phyloP scores from a whole-genome alignment of 1,140 invertebrate genomes.

The Pomacea maculata region DNA sequence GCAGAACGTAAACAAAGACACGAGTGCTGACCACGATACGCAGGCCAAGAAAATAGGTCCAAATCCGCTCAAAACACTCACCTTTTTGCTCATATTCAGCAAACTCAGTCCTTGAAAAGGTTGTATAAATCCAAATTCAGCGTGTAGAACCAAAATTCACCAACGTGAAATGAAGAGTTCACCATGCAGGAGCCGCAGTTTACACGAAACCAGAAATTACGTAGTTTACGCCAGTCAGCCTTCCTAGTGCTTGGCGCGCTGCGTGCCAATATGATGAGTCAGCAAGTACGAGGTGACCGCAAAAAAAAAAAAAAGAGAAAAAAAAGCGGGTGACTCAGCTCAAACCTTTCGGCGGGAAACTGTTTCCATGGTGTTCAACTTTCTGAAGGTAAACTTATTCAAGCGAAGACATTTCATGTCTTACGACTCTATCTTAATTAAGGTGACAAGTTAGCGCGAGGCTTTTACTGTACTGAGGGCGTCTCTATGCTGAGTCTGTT shows the following conservation, averaged over 20 bases:
- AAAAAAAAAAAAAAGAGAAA: not conserved
- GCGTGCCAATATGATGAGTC: slow-evolving; percentile 50
- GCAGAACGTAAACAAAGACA: slow-evolving; percentile 52
- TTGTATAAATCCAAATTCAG: slow-evolving; percentile 20
- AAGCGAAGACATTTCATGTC: too few relatives aligned
- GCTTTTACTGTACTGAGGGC: not conserved
- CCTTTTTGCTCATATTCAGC: slow-evolving; percentile 54
- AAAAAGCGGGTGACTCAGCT: slow-evolving; percentile 38
- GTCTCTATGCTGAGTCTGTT: slow-evolving; percentile 7
- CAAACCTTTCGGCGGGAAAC: slow-evolving; percentile 19
- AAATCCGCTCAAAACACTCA: slow-evolving; percentile 26
- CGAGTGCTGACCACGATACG: slow-evolving; percentile 25
- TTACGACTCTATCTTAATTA: too few relatives aligned
- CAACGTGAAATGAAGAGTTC: slow-evolving; percentile 21
- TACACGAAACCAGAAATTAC: slow-evolving; percentile 42
- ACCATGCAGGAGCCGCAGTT: slow-evolving; percentile 31
- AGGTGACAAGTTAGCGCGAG: too few relatives aligned
- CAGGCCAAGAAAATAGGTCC: not conserved
- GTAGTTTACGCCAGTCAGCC: slow-evolving; percentile 47
- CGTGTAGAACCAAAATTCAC: slow-evolving; percentile 20
- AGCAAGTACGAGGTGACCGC: slow-evolving; percentile 51
- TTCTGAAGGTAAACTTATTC: too few relatives aligned
- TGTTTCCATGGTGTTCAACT: not conserved
- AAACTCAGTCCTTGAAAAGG: slow-evolving; percentile 7
- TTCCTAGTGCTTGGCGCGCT: slow-evolving; percentile 36